These are phyloP conservation scores for Hydrochoerus hydrochaeris DNA, from an alignment of 2,113 vertebrate species.

Conservation along the genomic window DNA sequence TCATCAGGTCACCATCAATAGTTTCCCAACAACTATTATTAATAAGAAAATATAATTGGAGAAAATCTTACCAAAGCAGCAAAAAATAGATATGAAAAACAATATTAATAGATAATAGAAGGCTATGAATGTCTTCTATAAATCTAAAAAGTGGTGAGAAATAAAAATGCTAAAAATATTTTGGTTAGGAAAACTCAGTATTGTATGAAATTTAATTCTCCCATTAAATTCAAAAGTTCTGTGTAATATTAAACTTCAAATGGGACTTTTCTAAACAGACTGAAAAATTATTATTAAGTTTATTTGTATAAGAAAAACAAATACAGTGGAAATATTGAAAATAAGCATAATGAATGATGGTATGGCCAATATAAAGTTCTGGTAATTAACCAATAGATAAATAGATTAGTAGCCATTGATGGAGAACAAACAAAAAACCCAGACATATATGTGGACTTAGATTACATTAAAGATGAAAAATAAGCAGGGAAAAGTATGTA, in stretches of 20 bases:
- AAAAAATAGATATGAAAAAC: conserved; percentile 22
- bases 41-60: background rate
- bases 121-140: background rate
- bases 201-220: background rate
- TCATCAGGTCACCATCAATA: background rate
- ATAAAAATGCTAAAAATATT: background rate
- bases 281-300: background rate
- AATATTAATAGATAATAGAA: background rate
- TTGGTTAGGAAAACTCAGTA: background rate
- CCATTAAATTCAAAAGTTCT: background rate
- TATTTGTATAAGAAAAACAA: background rate
- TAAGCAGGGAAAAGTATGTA: background rate
- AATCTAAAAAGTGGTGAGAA: background rate
- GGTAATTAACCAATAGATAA: background rate
- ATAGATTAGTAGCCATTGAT: background rate
- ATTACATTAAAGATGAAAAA: background rate
- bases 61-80: background rate
- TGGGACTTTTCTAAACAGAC: background rate
- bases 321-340: background rate
- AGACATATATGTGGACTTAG: background rate
- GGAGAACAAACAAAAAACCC: background rate
- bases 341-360: background rate
- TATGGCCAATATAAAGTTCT: background rate
- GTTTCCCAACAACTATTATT: background rate
- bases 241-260: background rate